These are phyloP conservation scores for Acyrthosiphon pisum DNA, from an alignment of 1,140 invertebrate species.

Conservation along the genomic window DNA sequence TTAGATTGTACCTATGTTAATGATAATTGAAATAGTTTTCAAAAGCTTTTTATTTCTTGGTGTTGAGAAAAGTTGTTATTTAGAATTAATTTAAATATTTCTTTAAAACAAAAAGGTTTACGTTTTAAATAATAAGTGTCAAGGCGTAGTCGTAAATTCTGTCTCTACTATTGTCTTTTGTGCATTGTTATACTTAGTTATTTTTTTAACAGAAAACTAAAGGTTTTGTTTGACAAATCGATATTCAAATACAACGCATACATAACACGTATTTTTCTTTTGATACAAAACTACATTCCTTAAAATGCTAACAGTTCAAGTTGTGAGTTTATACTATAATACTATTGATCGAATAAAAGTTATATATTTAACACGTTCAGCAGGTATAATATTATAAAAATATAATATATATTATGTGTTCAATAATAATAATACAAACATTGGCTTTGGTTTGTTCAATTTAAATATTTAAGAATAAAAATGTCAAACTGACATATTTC, in stretches of 20 bases:
- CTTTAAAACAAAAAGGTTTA: background rate
- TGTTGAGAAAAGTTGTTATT: background rate
- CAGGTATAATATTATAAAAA: background rate
- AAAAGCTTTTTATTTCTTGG: background rate
- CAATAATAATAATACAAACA: background rate
- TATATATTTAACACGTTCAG: background rate
- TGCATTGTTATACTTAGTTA: slow-evolving; percentile 34
- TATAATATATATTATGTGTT: background rate
- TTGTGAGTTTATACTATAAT: background rate
- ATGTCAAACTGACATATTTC: background rate
- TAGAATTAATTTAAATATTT: slow-evolving; percentile 43
- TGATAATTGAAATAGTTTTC: slow-evolving; percentile 16
- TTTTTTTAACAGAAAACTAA: slow-evolving; percentile 18
- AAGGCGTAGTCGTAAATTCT: slow-evolving; percentile 43
- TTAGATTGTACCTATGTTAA: background rate
- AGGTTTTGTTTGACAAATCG: slow-evolving; percentile 46
- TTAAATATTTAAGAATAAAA: slow-evolving; percentile 20
- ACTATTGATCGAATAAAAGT: background rate
- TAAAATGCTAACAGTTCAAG: background rate
- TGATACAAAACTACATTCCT: slow-evolving; percentile 25
- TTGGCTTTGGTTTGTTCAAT: background rate
- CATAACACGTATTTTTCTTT: slow-evolving; percentile 24
- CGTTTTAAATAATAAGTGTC: slow-evolving; percentile 33
- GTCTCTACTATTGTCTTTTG: background rate
- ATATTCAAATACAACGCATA: slow-evolving; percentile 30